Conservation (phyloP, 2,113 vertebrate species). For the Hemibagrus wyckioides region DNA sequence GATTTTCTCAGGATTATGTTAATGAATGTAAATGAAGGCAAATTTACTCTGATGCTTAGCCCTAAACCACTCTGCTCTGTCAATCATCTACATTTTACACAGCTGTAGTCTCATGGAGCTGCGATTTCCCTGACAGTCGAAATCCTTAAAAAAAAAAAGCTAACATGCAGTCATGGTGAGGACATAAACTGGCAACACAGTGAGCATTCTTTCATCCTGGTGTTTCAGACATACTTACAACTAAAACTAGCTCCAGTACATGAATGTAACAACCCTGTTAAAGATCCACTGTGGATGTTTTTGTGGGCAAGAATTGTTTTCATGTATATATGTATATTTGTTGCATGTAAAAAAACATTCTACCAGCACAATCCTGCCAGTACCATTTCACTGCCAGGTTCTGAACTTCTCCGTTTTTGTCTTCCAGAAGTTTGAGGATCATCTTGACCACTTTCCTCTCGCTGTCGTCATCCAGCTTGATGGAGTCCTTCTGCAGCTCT, state of each 20-base stretch:
- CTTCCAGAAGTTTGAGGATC: constrained; percentile 96
- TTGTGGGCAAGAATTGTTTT: neutral
- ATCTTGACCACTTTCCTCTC: constrained; percentile 98
- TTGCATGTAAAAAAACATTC: neutral
- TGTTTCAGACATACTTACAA: neutral
- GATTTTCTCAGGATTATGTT: constrained; percentile 7
- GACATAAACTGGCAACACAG: neutral
- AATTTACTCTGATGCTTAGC: neutral
- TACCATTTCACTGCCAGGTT: constrained; percentile 99
- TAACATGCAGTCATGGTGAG: neutral
- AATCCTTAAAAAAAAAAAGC: neutral
- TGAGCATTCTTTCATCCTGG: neutral
- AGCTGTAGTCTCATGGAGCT: neutral
- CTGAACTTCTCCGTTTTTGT: constrained; percentile 98
- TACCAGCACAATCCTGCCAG: constrained; percentile 25
- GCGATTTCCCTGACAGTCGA: neutral
- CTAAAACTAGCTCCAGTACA: neutral
- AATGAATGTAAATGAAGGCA: neutral
- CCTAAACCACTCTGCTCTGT: neutral
- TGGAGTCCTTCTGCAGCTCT: constrained; percentile 97
- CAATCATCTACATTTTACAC: neutral
- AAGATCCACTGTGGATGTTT: neutral
- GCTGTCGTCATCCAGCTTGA: constrained; percentile 98
- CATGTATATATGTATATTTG: no score
- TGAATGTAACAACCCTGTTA: neutral